A percentile compares a stretch with the other conserved stretches of the same genome.
phyloP scores from a whole-genome alignment of 2,797 vertebrate genomes.

The Oryzias sinensis region DNA sequence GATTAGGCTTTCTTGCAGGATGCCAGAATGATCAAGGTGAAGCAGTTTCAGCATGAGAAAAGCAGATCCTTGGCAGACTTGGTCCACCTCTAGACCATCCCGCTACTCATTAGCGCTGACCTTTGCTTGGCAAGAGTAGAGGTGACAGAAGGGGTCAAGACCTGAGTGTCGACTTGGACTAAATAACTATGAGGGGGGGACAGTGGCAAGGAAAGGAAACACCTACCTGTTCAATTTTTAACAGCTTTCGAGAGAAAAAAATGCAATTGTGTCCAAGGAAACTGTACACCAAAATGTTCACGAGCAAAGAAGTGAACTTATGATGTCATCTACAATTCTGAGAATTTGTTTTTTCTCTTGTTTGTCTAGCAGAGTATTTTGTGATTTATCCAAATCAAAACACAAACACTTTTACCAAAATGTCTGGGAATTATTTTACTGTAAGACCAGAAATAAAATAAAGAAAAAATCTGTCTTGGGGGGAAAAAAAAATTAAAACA shows the following conservation, averaged over 20 bases:
- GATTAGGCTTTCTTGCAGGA: constrained; percentile 15
- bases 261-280: background rate
- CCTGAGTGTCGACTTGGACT: constrained; percentile 42
- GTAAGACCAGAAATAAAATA: no score
- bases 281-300: no score
- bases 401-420: no score
- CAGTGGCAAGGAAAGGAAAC: constrained; percentile 31
- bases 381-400: no score
- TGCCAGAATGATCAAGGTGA: constrained; percentile 2
- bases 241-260: background rate
- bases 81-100: constrained; percentile 36
- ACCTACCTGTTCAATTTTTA: constrained; percentile 18
- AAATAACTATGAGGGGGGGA: constrained; percentile 42
- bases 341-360: no score
- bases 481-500: no score
- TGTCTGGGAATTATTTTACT: no score
- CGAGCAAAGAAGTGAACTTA: no score
- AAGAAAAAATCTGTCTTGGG: no score
- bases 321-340: background rate
- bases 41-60: constrained; percentile 18
- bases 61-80: constrained; percentile 46
- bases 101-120: constrained; percentile 67
- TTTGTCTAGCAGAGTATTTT: no score
- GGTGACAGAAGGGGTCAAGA: constrained; percentile 45
- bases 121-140: constrained; percentile 43